Percentiles rank a stretch among this genome's conserved stretches.
phyloP scores from a whole-genome alignment of 2,888 invertebrate species.

The Erpobdella octoculata region DNA sequence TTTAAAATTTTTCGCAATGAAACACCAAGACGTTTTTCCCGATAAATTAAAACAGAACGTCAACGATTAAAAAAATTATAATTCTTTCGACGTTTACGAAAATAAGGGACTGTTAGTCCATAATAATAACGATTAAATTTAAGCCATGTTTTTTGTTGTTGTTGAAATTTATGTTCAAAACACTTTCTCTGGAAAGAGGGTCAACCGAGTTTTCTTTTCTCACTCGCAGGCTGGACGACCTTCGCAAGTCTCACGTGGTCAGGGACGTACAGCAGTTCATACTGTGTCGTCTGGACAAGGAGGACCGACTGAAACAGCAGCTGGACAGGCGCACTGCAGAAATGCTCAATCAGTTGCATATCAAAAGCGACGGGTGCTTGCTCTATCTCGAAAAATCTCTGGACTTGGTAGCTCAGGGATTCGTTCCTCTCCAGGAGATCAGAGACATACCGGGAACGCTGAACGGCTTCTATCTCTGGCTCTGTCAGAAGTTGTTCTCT shows the following conservation, averaged over 20 bases:
- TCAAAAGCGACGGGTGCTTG: constrained; percentile 78
- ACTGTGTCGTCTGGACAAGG: constrained; percentile 72
- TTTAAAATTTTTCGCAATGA: no score
- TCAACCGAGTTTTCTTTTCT: no score
- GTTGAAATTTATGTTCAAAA: no score
- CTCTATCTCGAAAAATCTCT: constrained; percentile 51
- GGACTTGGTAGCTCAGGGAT: constrained; percentile 85
- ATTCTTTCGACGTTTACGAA: no score
- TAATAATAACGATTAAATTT: no score
- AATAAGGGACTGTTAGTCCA: no score
- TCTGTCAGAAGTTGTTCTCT: constrained; percentile 84
- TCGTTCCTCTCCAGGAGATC: constrained; percentile 78
- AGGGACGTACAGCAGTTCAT: constrained; percentile 93
- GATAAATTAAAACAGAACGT: no score
- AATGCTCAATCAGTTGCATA: constrained; percentile 84
- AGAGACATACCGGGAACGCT: constrained; percentile 87
- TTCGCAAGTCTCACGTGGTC: constrained; percentile 71
- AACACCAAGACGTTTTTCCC: no score
- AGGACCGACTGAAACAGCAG: constrained; percentile 77
- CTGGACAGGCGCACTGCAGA: constrained; percentile 85
- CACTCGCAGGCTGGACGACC: constrained; percentile 68
- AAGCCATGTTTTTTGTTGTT: no score
- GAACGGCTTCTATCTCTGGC: constrained; percentile 87
- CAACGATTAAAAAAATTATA: no score
- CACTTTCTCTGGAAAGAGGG: no score